phyloP scores from a whole-genome alignment of 2,113 vertebrate species.

The Anhinga rufa region DNA sequence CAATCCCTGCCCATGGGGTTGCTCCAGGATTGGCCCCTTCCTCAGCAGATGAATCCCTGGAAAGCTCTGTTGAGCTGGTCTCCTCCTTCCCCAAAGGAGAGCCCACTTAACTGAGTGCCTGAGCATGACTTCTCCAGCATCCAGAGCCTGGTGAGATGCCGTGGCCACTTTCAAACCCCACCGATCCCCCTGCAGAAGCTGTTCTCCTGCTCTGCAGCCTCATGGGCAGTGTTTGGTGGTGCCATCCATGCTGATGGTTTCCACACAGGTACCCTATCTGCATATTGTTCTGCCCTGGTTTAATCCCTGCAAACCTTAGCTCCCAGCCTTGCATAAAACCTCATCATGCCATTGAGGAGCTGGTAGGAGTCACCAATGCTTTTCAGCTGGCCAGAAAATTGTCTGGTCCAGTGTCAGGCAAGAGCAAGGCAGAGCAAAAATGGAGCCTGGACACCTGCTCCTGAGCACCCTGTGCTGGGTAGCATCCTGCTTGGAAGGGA shows the following conservation, averaged over 20 bases:
- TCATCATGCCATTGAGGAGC: not conserved
- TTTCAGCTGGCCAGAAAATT: not conserved
- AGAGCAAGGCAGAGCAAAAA: not conserved
- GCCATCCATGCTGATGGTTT: not conserved
- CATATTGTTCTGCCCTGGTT: not conserved
- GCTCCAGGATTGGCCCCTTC: not conserved
- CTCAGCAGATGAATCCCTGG: not conserved
- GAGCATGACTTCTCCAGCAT: not conserved
- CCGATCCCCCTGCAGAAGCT: not conserved
- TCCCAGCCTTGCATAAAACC: not conserved
- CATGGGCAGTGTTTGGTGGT: not conserved
- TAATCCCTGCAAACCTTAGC: not conserved
- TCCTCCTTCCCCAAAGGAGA: not conserved
- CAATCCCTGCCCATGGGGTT: accelerated
- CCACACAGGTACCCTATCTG: not conserved
- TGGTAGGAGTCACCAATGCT: not conserved
- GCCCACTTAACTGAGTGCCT: accelerated
- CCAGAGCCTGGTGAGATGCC: not conserved
- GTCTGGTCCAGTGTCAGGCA: not conserved
- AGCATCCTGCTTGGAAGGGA: not conserved
- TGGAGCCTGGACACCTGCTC: not conserved
- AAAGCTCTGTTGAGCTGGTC: not conserved
- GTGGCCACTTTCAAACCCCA: not conserved
- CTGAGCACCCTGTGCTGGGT: not conserved
- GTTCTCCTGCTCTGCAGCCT: not conserved